Conservation (phyloP, 2,797 vertebrate genomes). For the Luscinia megarhynchos region DNA sequence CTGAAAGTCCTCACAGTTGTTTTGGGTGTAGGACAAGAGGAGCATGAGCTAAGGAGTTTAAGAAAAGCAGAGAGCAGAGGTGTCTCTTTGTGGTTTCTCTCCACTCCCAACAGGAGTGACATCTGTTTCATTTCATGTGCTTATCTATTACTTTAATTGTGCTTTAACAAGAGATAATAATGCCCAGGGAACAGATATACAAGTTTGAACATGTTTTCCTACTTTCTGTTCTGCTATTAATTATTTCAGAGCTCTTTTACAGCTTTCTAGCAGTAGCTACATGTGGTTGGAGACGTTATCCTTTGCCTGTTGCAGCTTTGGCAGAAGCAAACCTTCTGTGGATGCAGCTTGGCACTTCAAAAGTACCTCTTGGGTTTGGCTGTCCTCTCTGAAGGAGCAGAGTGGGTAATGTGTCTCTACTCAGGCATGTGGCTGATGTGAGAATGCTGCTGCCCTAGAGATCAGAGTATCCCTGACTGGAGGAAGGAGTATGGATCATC, state of each 20-base stretch:
- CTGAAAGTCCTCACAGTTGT: neutral
- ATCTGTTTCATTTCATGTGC: neutral
- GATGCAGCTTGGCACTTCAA: neutral
- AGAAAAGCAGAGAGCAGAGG: neutral
- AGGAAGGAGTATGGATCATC: neutral
- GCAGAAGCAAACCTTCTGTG: neutral
- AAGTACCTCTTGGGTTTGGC: neutral
- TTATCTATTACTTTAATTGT: constrained; percentile 39
- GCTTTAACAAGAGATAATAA: constrained; percentile 18
- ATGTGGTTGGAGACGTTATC: neutral
- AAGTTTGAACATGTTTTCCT: neutral
- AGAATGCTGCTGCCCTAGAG: neutral
- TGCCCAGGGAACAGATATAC: neutral
- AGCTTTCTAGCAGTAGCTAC: neutral
- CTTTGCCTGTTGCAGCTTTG: neutral
- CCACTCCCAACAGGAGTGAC: neutral
- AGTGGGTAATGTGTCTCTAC: neutral
- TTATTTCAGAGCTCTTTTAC: neutral
- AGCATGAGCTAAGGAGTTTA: neutral
- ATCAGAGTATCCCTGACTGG: neutral
- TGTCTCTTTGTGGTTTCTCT: neutral
- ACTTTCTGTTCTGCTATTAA: neutral
- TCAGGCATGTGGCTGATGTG: neutral
- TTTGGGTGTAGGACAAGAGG: neutral
- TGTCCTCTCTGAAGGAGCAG: neutral